Evolutionary conservation across 2,797 vertebrate genomes (phyloP), one percentile per base, ranked within the genome.

Genomic region (Sylvia borin): DNA sequence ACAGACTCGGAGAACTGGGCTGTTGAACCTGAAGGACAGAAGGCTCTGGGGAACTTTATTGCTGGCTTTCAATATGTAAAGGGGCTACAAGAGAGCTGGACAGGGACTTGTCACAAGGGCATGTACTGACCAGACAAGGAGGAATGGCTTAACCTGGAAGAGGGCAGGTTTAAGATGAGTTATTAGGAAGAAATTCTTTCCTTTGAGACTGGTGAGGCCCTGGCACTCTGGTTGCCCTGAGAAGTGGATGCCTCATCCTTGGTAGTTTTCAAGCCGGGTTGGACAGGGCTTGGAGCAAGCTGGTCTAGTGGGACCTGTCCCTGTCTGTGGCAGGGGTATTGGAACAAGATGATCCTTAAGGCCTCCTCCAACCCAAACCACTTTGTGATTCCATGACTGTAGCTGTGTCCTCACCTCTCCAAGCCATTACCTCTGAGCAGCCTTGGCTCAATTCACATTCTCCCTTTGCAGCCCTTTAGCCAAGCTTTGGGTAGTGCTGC

Each of bases 261-360:
- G 11, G 17, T 13, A 25, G 40, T 42, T 11, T 65, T 29, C 34
- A 60, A 48, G 40, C 31, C 34, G 42, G 16, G 7, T 5, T 60
- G 60, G 26, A 78, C 48, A 10, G 60, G 18, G 7, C 22, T 72
- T 26, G 16, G 22, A 61, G 16, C 31, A 66, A 2, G 19, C 34
- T 54, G 18, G 7, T 18, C 22, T 48, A 4, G 7, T 60, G 40
- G 40, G 17, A 72, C 3, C 13, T 60, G 15, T 60, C 15, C 9
- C 4, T 65, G 58, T 51, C 45, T 2, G 0, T 60, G 60, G 16
- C 22, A 54, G 2, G 4, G 31, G 3, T 4, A 1, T 16, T 11
- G 16, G 47, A 85, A 67, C 0, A 1, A 45, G 40, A 6, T 54
- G 8, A 25, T 61, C 34, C 60, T 32, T 61, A 29, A 36, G 22